phyloP scores from a whole-genome alignment of 2,797 vertebrate genomes.

The Taeniopygia guttata region DNA sequence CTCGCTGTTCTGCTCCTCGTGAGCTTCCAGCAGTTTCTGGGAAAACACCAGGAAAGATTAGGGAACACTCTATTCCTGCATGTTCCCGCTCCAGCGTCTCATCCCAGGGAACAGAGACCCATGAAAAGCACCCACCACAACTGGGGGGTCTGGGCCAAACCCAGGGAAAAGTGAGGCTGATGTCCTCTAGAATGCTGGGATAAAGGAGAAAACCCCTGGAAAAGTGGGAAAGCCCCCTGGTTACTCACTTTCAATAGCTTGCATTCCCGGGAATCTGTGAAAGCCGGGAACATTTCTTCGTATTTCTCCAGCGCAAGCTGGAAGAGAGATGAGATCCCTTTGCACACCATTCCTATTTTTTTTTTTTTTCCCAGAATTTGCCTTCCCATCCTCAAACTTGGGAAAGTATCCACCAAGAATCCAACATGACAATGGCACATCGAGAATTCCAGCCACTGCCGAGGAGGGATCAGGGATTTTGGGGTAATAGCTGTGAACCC shows the following conservation, averaged over 20 bases:
- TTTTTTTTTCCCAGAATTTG: background rate
- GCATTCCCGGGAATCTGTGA: slow-evolving; percentile 97
- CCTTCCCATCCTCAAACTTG: background rate
- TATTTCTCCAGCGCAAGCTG: slow-evolving; percentile 97
- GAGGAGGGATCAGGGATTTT: too few relatives aligned
- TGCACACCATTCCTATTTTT: background rate
- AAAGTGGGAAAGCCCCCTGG: background rate
- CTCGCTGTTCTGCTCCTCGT: slow-evolving; percentile 96
- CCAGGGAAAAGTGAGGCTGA: background rate
- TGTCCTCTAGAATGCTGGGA: accelerated
- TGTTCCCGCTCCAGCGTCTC: accelerated
- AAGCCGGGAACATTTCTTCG: slow-evolving; percentile 98
- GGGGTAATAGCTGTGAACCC: background rate
- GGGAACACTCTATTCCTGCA: background rate
- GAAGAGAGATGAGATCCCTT: background rate
- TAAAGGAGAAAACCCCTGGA: background rate
- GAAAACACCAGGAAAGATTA: background rate
- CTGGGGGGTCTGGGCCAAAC: background rate
- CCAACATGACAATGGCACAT: accelerated
- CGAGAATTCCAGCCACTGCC: background rate
- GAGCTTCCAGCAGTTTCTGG: slow-evolving; percentile 97
- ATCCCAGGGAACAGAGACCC: background rate
- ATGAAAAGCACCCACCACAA: background rate
- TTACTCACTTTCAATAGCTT: slow-evolving; percentile 92
- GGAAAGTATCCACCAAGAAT: background rate